Percentiles rank a stretch among this genome's conserved stretches.
These are phyloP conservation scores for Chiloscyllium plagiosum DNA, from an alignment of 2,113 vertebrate genomes.

Conservation along the genomic window DNA sequence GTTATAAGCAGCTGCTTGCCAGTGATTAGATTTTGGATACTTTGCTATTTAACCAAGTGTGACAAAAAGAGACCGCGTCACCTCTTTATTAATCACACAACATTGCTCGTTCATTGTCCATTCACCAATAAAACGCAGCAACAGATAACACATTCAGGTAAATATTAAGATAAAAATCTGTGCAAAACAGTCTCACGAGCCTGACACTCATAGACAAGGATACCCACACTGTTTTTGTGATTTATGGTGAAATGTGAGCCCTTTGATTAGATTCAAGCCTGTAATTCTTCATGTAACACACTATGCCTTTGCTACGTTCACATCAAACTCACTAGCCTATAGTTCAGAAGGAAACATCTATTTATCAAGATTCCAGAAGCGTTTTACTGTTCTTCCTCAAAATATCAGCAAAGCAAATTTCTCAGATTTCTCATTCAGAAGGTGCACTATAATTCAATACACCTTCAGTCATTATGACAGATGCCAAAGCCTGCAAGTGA, in stretches of 20 bases:
- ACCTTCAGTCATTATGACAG: not conserved
- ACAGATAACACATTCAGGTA: constrained; percentile 7
- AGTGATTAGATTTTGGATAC: not conserved
- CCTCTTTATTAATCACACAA: not conserved
- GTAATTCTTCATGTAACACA: constrained; percentile 26
- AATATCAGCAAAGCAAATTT: not conserved
- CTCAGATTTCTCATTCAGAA: not conserved
- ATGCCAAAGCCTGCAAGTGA: constrained; percentile 2
- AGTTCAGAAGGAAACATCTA: constrained; percentile 8
- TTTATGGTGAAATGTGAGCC: constrained; percentile 14
- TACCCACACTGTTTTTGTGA: not conserved
- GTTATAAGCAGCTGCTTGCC: not conserved
- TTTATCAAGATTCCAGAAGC: not conserved
- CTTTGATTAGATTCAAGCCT: constrained; percentile 27
- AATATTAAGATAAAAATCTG: not conserved
- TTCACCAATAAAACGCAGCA: not conserved
- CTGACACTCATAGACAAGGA: not conserved
- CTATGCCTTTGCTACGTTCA: not conserved
- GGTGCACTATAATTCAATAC: not conserved
- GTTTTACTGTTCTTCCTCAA: not conserved
- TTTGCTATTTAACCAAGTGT: not conserved
- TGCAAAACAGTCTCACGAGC: not conserved
- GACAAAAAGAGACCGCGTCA: not conserved
- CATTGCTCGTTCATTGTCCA: not conserved
- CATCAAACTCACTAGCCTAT: not conserved